Evolutionary conservation across 2,888 invertebrate genomes (phyloP).

Genomic region (Altica lythri): DNA sequence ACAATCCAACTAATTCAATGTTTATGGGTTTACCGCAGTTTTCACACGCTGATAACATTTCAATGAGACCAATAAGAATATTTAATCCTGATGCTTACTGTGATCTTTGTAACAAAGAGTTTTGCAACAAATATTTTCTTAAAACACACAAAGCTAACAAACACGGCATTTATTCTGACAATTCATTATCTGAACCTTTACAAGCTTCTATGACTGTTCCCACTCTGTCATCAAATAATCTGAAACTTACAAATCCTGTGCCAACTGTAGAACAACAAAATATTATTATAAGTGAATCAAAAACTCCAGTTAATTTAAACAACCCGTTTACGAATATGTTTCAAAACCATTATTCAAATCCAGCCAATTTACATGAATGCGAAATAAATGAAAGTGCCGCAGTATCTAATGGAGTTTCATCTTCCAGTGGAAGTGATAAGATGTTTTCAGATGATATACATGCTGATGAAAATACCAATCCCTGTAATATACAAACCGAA

Average conservation of each 20-base stretch:
- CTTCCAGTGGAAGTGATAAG: conserved; percentile 49
- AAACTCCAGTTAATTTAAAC: conserved; percentile 40
- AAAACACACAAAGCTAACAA: conserved; percentile 98
- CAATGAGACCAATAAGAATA: conserved; percentile 71
- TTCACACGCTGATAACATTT: conserved; percentile 50
- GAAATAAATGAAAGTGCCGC: conserved; percentile 46
- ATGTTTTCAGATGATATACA: conserved; percentile 45
- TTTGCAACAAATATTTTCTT: conserved; percentile 97
- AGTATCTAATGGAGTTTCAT: conserved; percentile 45
- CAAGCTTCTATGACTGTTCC: conserved; percentile 49
- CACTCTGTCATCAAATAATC: conserved; percentile 47
- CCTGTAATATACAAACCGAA: conserved; percentile 52
- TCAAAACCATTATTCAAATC: conserved; percentile 73
- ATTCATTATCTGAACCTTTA: conserved; percentile 44
- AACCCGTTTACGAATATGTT: conserved; percentile 70
- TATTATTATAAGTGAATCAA: conserved; percentile 48
- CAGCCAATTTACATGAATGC: conserved; percentile 51
- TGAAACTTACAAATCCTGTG: conserved; percentile 52
- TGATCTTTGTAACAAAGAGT: conserved; percentile 96
- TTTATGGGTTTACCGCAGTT: conserved; percentile 56
- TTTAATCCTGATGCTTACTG: conserved; percentile 98
- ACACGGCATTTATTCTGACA: conserved; percentile 81
- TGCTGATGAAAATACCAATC: conserved; percentile 52
- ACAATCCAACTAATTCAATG: conserved; percentile 53
- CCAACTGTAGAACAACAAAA: conserved; percentile 49